Evolutionary conservation across 2,888 invertebrate species (phyloP).

Genomic region (Oxystoma pomonae): DNA sequence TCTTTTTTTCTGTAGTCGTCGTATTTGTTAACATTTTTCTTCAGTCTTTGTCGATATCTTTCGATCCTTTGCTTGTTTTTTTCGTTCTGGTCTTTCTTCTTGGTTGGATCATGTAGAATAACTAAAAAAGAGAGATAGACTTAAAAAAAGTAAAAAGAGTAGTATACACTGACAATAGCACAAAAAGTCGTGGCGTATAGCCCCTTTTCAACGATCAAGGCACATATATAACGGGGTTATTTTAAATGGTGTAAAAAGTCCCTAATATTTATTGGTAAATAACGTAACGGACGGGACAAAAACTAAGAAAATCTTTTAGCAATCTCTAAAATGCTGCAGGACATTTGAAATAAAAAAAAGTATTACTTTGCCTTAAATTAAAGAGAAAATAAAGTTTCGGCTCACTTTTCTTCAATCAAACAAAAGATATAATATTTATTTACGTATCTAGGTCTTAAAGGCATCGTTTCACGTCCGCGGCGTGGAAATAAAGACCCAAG

Average conservation of each 20-base stretch:
- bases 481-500: no score
- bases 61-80: not conserved
- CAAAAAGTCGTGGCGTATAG: not conserved
- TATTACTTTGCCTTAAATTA: not conserved
- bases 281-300: not conserved
- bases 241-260: not conserved
- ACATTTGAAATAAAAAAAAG: not conserved
- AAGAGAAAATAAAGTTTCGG: not conserved
- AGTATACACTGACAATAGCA: no score
- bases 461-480: no score
- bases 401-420: not conserved
- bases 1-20: not conserved
- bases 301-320: not conserved
- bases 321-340: not conserved
- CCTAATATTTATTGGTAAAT: not conserved
- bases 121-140: not conserved
- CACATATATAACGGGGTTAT: not conserved
- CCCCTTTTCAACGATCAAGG: not conserved
- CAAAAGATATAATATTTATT: not conserved
- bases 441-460: no score
- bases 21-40: not conserved
- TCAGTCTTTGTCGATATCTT: not conserved
- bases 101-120: not conserved
- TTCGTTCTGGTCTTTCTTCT: not conserved
- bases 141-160: no score